Conservation (phyloP, 2,888 invertebrate species). For the Acanthosoma haemorrhoidale region DNA sequence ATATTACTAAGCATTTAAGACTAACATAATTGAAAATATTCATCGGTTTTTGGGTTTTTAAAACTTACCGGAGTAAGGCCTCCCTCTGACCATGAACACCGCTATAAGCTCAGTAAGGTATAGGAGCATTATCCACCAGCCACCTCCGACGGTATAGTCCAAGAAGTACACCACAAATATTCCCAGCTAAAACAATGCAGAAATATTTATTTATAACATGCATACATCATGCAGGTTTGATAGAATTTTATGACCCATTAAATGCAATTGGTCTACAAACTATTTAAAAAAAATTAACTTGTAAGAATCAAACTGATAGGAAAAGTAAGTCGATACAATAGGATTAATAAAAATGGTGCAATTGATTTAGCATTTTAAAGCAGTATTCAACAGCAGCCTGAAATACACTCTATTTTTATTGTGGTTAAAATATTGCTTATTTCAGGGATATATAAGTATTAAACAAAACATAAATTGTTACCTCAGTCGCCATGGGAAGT, state of each 20-base stretch:
- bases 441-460: neutral
- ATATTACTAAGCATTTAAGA: neutral
- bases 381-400: too few relatives aligned
- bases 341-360: too few relatives aligned
- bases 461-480: conserved; percentile 45
- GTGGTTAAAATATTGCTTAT: too few relatives aligned
- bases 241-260: too few relatives aligned
- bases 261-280: too few relatives aligned
- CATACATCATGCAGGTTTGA: too few relatives aligned
- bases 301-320: too few relatives aligned
- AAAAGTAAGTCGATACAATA: too few relatives aligned
- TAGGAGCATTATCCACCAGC: conserved; percentile 80
- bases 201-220: neutral
- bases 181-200: conserved; percentile 56
- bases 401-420: too few relatives aligned
- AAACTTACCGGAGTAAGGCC: conserved; percentile 65
- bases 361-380: too few relatives aligned
- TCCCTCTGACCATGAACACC: conserved; percentile 79
- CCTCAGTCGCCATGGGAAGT: conserved; percentile 82
- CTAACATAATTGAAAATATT: neutral
- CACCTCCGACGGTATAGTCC: conserved; percentile 75
- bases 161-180: conserved; percentile 76
- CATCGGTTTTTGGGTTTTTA: too few relatives aligned
- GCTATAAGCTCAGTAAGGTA: conserved; percentile 71
- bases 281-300: too few relatives aligned